Conservation (phyloP, 2,888 invertebrate species). For the Melieria picta region DNA sequence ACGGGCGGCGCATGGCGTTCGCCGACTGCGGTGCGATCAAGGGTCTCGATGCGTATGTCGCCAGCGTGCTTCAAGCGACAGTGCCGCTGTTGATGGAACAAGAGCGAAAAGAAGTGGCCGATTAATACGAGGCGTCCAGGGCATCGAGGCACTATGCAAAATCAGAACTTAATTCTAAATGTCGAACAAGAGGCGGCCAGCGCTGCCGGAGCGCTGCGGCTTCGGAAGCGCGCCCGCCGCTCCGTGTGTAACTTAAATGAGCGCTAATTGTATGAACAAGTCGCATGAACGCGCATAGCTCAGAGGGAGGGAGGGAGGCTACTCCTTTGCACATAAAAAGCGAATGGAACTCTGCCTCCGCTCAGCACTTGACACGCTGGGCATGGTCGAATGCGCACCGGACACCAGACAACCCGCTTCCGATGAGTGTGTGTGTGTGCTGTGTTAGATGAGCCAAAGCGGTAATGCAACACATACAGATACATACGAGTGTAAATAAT, state of each 20-base stretch:
- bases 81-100: constrained; percentile 71
- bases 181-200: background rate
- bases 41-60: constrained; percentile 75
- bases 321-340: constrained; percentile 1
- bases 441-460: too few species aligned
- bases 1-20: constrained; percentile 53
- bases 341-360: background rate
- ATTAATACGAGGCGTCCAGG: background rate
- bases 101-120: constrained; percentile 18
- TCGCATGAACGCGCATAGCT: too few species aligned
- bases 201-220: background rate
- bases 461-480: too few species aligned
- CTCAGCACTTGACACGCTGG: too few species aligned
- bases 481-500: too few species aligned
- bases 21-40: constrained; percentile 57
- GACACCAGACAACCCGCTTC: background rate
- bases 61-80: constrained; percentile 83
- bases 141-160: constrained; percentile 7
- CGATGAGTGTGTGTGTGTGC: too few species aligned
- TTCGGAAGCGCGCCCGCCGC: constrained; percentile 4
- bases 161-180: background rate
- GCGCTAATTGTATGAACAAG: background rate
- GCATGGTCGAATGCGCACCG: constrained; percentile 9
- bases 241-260: background rate
- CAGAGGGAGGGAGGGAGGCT: background rate